These are phyloP conservation scores for Pentamera pediparva DNA, from an alignment of 53 echinoderm and acorn worm species.

Conservation along the genomic window DNA sequence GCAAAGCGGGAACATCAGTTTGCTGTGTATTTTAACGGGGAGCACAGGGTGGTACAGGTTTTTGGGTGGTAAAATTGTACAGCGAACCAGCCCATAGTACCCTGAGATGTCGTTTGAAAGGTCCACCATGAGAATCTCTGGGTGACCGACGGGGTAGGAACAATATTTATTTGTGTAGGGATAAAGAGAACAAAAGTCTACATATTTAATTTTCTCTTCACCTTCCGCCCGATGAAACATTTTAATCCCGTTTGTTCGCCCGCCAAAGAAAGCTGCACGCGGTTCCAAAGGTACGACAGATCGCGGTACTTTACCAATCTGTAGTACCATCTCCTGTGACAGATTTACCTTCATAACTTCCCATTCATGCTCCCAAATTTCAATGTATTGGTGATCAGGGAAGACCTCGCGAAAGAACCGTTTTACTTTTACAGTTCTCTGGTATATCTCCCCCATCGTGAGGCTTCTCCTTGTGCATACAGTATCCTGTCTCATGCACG, in stretches of 20 bases:
- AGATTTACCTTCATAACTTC: neutral
- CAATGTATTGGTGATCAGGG: neutral
- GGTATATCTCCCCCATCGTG: slow-evolving; percentile 31
- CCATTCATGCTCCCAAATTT: slow-evolving; percentile 24
- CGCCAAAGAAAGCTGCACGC: slow-evolving; percentile 43
- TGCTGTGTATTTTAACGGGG: slow-evolving; percentile 33
- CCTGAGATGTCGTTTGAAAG: slow-evolving; percentile 18
- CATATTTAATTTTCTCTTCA: neutral
- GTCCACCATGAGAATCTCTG: slow-evolving; percentile 23
- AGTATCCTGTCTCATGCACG: slow-evolving; percentile 25
- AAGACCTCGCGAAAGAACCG: neutral
- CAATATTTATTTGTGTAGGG: neutral
- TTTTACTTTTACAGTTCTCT: slow-evolving; percentile 4
- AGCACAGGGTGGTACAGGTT: slow-evolving; percentile 47
- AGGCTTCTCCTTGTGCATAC: neutral
- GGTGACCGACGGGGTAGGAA: slow-evolving; percentile 24
- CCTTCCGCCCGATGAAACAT: slow-evolving; percentile 10
- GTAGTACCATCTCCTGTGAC: neutral
- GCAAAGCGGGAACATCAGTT: slow-evolving; percentile 57
- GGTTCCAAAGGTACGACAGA: slow-evolving; percentile 8
- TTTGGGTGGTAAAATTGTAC: slow-evolving; percentile 40
- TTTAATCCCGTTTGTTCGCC: slow-evolving; percentile 43
- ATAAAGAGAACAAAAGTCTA: slow-evolving; percentile 6
- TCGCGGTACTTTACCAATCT: slow-evolving; percentile 1
- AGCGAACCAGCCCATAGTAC: slow-evolving; percentile 53